Percentiles rank a stretch among this genome's conserved stretches.
phyloP scores from a whole-genome alignment of 2,888 invertebrate genomes.

The Chaetogeoica ovagalla region DNA sequence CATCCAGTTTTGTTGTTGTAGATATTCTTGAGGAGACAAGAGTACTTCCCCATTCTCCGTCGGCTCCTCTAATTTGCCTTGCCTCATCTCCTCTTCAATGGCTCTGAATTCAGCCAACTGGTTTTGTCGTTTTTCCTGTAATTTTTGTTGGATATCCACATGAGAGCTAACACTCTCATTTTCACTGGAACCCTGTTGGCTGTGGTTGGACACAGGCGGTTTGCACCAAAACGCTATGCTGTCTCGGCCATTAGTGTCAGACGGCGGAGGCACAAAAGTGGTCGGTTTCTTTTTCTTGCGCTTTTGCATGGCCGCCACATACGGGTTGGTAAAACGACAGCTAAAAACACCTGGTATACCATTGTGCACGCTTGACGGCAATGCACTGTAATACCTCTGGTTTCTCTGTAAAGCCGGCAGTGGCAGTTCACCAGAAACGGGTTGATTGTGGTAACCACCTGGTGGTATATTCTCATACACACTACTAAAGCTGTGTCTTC shows the following conservation, averaged over 20 bases:
- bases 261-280: constrained; percentile 78
- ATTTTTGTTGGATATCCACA: constrained; percentile 82
- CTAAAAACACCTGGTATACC: constrained; percentile 83
- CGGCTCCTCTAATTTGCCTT: constrained; percentile 66
- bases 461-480: constrained; percentile 53
- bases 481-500: constrained; percentile 56
- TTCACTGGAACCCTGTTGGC: constrained; percentile 70
- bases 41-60: constrained; percentile 69
- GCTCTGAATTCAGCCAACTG: constrained; percentile 80
- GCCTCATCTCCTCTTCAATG: constrained; percentile 84
- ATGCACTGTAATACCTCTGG: constrained; percentile 43
- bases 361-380: constrained; percentile 47
- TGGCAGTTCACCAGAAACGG: constrained; percentile 1
- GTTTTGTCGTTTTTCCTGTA: constrained; percentile 85
- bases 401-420: constrained; percentile 35
- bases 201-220: constrained; percentile 67
- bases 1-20: constrained; percentile 48
- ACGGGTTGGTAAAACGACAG: constrained; percentile 79
- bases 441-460: constrained; percentile 33
- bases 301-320: constrained; percentile 62
- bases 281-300: constrained; percentile 91
- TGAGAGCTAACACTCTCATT: constrained; percentile 72
- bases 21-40: constrained; percentile 66
- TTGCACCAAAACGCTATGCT: constrained; percentile 74
- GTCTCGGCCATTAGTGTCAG: constrained; percentile 55